Base-by-base conservation (phyloP, 2,797 vertebrate genomes). In the Melanotaenia trifasciata region DNA sequence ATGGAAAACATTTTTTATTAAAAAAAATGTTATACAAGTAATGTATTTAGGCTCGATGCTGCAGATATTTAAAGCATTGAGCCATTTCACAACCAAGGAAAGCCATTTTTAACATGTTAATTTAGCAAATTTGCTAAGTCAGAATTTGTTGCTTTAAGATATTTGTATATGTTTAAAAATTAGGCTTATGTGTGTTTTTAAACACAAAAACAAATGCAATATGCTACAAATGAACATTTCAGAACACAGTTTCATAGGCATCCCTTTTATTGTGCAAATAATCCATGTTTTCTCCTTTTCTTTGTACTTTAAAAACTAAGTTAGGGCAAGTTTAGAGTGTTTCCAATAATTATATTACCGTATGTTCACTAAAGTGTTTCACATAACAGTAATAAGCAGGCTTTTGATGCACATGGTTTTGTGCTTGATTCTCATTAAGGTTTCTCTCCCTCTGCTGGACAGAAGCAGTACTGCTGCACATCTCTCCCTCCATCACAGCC, bases 391-490 rank as follows among this genome's bases (percentile, higher is more conserved):
- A 45, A 51, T 18, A n/a, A 24, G 32, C n/a, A 36, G 13, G n/a
- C 18, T 56, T 59, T 24, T 50, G 54, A 71, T 64, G 70, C 79
- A 71, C 59, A 79, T 64, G 74, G 30, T 75, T 50, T 81, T 80
- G 51, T 77, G 66, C 72, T 84, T 32, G 73, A 51, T 6, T 69
- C 70, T 78, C 70, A 67, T 69, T 86, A 88, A 83, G 47, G 80
- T 87, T 81, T 78, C 84, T 71, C 88, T 58, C 92, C 93, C 92
- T 94, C 94, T 95, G 90, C 90, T 94, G 94, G 91, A 28, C 72
- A 84, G 74, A 76, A 16, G 12, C 22, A 61, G 90, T 87, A 92
- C 86, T 90, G 32, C 90, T 53, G 90, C 87, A 92, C 86, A 89
- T 28, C 90, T 53, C 35, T 43, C 10, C 64, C 77, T 70, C 76